Percentiles rank a stretch among this genome's conserved stretches.
These are phyloP conservation scores for Anser cygnoides DNA, from an alignment of 2,113 vertebrate species.

Conservation along the genomic window DNA sequence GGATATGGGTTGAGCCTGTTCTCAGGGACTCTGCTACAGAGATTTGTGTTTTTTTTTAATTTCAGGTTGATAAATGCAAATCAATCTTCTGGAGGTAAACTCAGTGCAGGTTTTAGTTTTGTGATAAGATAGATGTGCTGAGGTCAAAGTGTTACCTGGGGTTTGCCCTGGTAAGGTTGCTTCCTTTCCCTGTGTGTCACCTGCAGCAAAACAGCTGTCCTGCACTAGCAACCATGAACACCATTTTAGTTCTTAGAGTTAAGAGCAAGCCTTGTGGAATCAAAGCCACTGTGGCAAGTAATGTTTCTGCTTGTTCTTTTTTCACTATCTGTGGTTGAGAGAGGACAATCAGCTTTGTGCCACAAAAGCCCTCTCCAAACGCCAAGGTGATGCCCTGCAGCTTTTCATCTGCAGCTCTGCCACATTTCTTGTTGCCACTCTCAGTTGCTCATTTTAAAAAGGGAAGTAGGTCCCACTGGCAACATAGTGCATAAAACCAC, in stretches of 20 bases:
- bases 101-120: not conserved
- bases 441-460: not conserved
- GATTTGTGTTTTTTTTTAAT: not conserved
- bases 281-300: not conserved
- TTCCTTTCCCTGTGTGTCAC: not conserved
- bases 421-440: not conserved
- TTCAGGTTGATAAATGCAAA: not conserved
- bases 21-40: not conserved
- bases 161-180: not conserved
- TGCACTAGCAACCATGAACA: not conserved
- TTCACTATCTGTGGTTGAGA: not conserved
- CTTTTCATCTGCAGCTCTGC: not conserved
- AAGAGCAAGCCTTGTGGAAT: not conserved
- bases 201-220: not conserved
- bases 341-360: not conserved
- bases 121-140: not conserved
- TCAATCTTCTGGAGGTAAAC: not conserved
- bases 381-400: not conserved
- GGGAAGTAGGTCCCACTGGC: not conserved
- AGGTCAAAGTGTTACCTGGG: not conserved
- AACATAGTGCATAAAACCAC: not conserved
- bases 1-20: not conserved
- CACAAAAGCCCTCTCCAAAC: not conserved
- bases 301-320: not conserved
- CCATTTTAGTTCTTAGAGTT: not conserved